phyloP scores from a whole-genome alignment of 2,888 invertebrate genomes.

The Apotomis turbidana region DNA sequence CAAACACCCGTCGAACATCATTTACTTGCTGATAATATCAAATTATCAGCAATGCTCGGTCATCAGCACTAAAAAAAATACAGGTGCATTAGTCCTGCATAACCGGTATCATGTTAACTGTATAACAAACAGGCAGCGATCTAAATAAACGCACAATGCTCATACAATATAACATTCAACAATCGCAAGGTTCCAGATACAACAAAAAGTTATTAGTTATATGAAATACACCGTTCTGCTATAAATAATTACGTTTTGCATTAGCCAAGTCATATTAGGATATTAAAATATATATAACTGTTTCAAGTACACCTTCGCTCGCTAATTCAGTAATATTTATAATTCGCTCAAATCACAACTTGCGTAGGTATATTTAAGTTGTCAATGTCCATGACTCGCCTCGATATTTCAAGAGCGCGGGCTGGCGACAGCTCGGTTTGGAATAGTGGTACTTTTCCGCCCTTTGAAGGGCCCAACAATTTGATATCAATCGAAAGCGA shows the following conservation, averaged over 20 bases:
- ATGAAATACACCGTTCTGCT: not conserved
- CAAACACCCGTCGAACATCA: not conserved
- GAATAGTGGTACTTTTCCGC: too few species aligned
- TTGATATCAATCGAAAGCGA: too few species aligned
- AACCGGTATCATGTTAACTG: not conserved
- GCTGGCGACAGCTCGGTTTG: too few species aligned
- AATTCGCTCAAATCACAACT: conserved; percentile 28
- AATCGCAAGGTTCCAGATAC: not conserved
- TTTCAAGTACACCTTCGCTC: conserved; percentile 8
- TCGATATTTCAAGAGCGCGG: conserved; percentile 5
- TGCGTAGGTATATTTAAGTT: conserved; percentile 9
- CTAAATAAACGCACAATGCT: not conserved
- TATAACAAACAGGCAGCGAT: conserved; percentile 1
- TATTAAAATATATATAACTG: not conserved
- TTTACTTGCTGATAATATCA: too few species aligned
- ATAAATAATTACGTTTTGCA: not conserved
- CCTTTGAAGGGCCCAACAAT: too few species aligned
- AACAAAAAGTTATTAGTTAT: too few species aligned
- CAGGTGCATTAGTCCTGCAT: not conserved
- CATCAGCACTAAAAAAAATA: conserved; percentile 3
- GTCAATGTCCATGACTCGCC: conserved; percentile 13
- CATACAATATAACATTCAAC: not conserved
- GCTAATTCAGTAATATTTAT: conserved; percentile 33
- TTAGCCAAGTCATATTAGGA: not conserved
- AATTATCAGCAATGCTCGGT: not conserved